Percentiles rank a stretch among this genome's conserved stretches.
phyloP scores from a whole-genome alignment of 2,113 vertebrate species.

The Cyprinodon variegatus region DNA sequence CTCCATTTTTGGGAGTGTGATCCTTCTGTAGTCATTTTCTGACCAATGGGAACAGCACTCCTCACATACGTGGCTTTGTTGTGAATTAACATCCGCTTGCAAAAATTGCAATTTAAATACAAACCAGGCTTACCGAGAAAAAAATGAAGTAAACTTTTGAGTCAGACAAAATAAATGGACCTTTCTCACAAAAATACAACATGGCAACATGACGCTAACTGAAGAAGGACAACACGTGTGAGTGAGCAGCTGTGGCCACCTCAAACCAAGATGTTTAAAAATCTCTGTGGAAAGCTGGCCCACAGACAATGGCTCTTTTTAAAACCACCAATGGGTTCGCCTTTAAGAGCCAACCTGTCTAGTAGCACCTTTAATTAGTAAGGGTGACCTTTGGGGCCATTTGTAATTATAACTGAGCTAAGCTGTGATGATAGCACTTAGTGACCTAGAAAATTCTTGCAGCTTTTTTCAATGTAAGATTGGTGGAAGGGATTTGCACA shows the following conservation, averaged over 20 bases:
- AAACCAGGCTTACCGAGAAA: neutral
- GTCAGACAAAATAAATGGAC: too few species aligned
- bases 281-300: slow-evolving; percentile 14
- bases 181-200: too few species aligned
- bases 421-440: slow-evolving; percentile 62
- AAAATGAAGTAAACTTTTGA: neutral
- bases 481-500: too few species aligned
- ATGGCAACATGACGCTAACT: too few species aligned
- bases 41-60: too few species aligned
- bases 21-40: too few species aligned
- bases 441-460: slow-evolving; percentile 4
- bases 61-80: too few species aligned
- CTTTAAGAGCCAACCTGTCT: slow-evolving; percentile 57
- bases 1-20: too few species aligned
- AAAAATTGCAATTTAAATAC: too few species aligned
- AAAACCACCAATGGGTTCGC: slow-evolving; percentile 9
- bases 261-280: slow-evolving; percentile 38
- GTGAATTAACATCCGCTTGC: too few species aligned
- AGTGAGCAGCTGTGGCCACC: slow-evolving; percentile 42
- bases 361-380: slow-evolving; percentile 70
- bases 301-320: slow-evolving; percentile 59
- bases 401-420: slow-evolving; percentile 53
- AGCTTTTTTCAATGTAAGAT: neutral
- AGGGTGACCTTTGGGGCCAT: slow-evolving; percentile 52
- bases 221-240: neutral